These are phyloP conservation scores for Barnardius zonarius DNA, from an alignment of 2,113 vertebrate genomes.

Conservation along the genomic window DNA sequence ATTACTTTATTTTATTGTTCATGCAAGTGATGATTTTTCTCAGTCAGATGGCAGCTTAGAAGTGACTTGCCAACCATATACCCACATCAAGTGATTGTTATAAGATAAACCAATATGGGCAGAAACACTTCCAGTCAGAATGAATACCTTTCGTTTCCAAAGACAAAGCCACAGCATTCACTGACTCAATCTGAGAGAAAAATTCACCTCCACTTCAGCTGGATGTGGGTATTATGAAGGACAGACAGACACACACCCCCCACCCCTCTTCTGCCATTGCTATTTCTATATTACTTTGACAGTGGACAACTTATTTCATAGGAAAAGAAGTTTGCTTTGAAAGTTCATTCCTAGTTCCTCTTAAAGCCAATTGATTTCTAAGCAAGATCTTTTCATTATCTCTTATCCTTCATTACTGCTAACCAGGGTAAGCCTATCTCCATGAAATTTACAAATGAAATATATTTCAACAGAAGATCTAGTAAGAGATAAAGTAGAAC, in stretches of 20 bases:
- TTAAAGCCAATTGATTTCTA: background rate
- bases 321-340: background rate
- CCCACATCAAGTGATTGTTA: background rate
- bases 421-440: background rate
- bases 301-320: background rate
- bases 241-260: background rate
- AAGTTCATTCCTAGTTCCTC: background rate
- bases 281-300: background rate
- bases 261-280: background rate
- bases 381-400: background rate
- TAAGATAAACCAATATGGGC: background rate
- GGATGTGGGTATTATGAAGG: background rate
- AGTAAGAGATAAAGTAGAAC: background rate
- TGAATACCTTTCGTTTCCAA: background rate
- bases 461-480: background rate
- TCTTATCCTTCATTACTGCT: background rate
- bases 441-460: background rate
- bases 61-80: background rate
- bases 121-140: background rate
- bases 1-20: background rate
- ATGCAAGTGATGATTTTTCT: background rate
- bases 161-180: background rate
- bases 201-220: background rate
- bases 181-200: background rate
- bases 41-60: background rate